Evolutionary conservation across 2,113 vertebrate species (phyloP), one percentile per base, ranked within the genome.

Genomic region (Scomber japonicus): DNA sequence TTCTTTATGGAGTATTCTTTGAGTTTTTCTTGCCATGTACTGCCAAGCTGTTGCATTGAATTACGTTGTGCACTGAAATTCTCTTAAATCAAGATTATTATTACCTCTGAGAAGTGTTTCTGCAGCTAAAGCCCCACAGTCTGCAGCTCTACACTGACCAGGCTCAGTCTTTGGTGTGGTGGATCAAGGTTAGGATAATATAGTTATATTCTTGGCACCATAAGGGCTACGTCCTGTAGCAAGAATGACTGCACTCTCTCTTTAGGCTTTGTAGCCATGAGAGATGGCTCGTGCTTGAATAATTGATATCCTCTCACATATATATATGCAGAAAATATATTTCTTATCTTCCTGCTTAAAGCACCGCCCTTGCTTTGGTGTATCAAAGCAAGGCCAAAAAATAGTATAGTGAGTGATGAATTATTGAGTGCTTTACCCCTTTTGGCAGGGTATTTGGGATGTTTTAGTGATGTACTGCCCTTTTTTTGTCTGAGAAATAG

Each of bases 361-460:
- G 44, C 61, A 8, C 15, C 11, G 48, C 51, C 17, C n/a, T 17
- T 59, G 44, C 59, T 72, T 77, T 75, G 53, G 56, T 73, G 53
- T 83, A 71, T 83, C 78, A 84, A 73, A 86, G 72, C 68, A 60
- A 63, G 24, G 55, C 66, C 77, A 65, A 1, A 86, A 85, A 80
- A 68, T 66, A 71, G 62, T 72, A 59, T 19, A 48, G 50, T 12
- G 51, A 72, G 35, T 3, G 27, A 71, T 92, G 51, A 89, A 89
- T 88, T 84, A 87, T 89, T 85, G 27, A 87, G 40, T 13, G 44
- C 48, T 17, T 57, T 60, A 49, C 57, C 12, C 0, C 14, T 59
- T 56, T 71, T 82, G 65, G 24, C 21, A 45, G 59, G 60, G 54
- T 46, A 75, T 71, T 71, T 60, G 63, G 46, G 65, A 68, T 60